These are phyloP conservation scores for Gymnocephalus cernua DNA, from an alignment of 2,113 vertebrate genomes.

Conservation along the genomic window DNA sequence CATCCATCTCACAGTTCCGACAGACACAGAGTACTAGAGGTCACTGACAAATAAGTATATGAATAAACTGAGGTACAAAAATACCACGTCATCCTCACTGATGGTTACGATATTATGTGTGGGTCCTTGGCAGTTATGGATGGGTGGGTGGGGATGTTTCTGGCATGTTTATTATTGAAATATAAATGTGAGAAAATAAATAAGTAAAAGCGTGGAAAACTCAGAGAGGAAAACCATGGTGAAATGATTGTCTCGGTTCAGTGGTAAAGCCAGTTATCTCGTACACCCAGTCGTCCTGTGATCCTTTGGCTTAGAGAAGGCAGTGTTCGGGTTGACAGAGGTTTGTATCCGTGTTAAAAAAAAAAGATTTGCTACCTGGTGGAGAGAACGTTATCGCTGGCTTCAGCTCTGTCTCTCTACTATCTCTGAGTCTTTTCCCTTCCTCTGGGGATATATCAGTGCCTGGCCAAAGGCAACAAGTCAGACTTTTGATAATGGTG, in stretches of 20 bases:
- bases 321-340: conserved; percentile 61
- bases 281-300: conserved; percentile 65
- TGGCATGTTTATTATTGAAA: conserved; percentile 44
- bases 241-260: conserved; percentile 67
- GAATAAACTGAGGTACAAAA: conserved; percentile 3
- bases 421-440: neutral
- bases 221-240: conserved; percentile 50
- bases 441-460: conserved; percentile 12
- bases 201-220: conserved; percentile 59
- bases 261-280: conserved; percentile 75
- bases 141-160: conserved; percentile 30
- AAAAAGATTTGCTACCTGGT: conserved; percentile 63
- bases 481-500: neutral
- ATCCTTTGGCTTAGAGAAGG: conserved; percentile 67
- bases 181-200: conserved; percentile 75
- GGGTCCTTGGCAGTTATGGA: conserved; percentile 16
- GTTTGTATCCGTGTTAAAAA: conserved; percentile 59
- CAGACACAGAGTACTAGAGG: neutral
- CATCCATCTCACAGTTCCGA: neutral
- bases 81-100: conserved; percentile 14
- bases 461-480: conserved; percentile 10
- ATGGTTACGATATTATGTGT: conserved; percentile 18
- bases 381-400: conserved; percentile 16
- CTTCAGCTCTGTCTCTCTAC: neutral
- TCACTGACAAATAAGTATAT: conserved; percentile 7